Base-by-base conservation (phyloP, 2,113 vertebrate genomes). In the Scopus umbretta region DNA sequence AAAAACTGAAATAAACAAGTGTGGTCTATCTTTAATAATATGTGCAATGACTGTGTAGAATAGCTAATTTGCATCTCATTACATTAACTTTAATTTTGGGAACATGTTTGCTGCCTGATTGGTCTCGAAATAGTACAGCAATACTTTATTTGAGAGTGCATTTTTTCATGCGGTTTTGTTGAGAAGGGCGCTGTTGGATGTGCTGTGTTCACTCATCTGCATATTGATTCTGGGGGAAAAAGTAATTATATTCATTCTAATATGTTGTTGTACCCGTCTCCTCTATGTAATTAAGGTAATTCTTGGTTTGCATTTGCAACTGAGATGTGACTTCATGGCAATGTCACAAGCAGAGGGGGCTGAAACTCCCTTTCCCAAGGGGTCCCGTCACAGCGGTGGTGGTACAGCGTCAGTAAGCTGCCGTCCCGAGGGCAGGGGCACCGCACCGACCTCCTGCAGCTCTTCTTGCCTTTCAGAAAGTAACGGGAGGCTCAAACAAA, bases 301-400 rank as follows among this genome's bases (percentile, higher is more conserved):
- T 82, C 38, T 58, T 79, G 42, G 29, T 40, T 36, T 55, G n/a
- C 7, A 1, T 47, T 70, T 65, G 29, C 53, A 11, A 6, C 29
- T 32, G 50, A 65, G 59, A 7, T 6, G 5, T 11, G 72, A 23
- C 34, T 45, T 34, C n/a, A 6, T 1, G 40, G 42, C 73, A 59
- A 1, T 7, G 21, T 32, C 52, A 18, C 20, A 7, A 22, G 72
- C 20, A 47, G 80, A 29, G 50, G 7, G 34, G 53, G 23, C 13
- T 82, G 66, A 20, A 26, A 55, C 43, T n/a, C 22, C 45, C 36
- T 23, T 4, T 36, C 19, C 52, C 11, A 43, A 3, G 59, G 7
- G 17, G 38, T 30, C 36, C 19, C 1, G 4, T 16, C 29, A 7
- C 17, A 13, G 80, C 0, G 0, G 5, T 25, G 36, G 2, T 3